Evolutionary conservation across 2,113 vertebrate species (phyloP), one percentile per base, ranked within the genome.

Genomic region (Ochotona princeps): DNA sequence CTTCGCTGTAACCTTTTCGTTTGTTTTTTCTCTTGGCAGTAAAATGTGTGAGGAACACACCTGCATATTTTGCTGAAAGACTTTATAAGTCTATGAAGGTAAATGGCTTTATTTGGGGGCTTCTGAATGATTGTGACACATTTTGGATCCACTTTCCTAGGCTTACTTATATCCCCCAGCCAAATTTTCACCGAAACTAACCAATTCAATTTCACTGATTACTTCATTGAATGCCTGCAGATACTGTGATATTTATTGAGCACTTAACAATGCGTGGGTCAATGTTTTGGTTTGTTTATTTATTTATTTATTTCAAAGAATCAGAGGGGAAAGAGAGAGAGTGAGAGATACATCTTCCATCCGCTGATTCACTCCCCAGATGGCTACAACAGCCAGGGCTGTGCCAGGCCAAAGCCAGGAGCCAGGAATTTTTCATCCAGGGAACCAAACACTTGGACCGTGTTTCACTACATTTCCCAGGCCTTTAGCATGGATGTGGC

Each of bases 11-110:
- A 94, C 61, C 63, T 83, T 94, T 73, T 75, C 8, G 26, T 74
- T 97, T 28, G 70, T 90, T 92, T 96, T 66, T 76, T 96, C 54
- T 97, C 93, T 72, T 93, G 83, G 12, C 98, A 99, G 99, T 99
- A 30, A 99, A 99, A 91, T 99, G 99, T 96, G 1, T 98, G 35
- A 98, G 96, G 96, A 99, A 96, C 95, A 99, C 98, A 93, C 97
- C 98, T 2, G 98, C 98, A 0, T 99, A 99, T 97, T 99, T 99
- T 97, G 99, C 99, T 38, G 99, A 99, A 94, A 98, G 98, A 44
- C 95, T 99, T 79, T 99, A 99, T 96, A 99, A 99, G 97, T 99
- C 99, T 75, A 99, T 99, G 99, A 99, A 99, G 99, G 99, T 99
- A 98, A 98, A 23, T 47, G 20, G 26, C 35, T 15, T 92, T 9